Conservation (phyloP, 2,113 vertebrate genomes). For the Choloepus hoffmanni region DNA sequence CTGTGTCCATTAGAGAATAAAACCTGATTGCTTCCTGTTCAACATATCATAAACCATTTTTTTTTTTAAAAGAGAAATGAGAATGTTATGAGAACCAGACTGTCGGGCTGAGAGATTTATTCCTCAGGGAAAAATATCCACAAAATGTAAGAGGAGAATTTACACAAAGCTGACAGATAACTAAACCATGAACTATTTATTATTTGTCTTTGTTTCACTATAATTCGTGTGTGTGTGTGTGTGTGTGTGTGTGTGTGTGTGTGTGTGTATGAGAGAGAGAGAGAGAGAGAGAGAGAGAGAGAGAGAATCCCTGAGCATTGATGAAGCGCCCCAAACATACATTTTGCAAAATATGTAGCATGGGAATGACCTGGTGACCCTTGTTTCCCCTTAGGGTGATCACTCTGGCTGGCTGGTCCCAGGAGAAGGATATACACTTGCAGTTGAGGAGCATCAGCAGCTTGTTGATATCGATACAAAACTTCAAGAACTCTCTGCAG, state of each 20-base stretch:
- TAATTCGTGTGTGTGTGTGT: neutral
- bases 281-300: neutral
- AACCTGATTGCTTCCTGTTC: constrained; percentile 29
- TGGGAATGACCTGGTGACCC: neutral
- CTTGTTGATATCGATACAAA: constrained; percentile 91
- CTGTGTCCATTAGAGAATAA: neutral
- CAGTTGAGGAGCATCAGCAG: constrained; percentile 86
- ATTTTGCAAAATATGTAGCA: neutral
- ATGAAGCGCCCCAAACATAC: neutral
- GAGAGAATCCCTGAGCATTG: neutral
- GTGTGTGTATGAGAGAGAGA: neutral
- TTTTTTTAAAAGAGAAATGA: constrained; percentile 44
- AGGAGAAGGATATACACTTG: constrained; percentile 90
- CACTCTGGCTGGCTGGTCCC: constrained; percentile 81
- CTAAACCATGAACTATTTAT: neutral
- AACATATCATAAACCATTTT: neutral
- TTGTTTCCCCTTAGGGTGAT: constrained; percentile 84
- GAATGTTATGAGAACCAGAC: neutral
- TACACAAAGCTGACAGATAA: neutral
- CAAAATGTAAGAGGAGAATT: neutral
- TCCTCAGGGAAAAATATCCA: neutral
- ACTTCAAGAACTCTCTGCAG: constrained; percentile 86
- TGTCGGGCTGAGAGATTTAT: constrained; percentile 25
- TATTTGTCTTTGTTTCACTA: neutral
- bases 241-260: neutral